These are phyloP conservation scores for Hemichromis elongatus DNA, from an alignment of 2,113 vertebrate genomes.

Conservation along the genomic window DNA sequence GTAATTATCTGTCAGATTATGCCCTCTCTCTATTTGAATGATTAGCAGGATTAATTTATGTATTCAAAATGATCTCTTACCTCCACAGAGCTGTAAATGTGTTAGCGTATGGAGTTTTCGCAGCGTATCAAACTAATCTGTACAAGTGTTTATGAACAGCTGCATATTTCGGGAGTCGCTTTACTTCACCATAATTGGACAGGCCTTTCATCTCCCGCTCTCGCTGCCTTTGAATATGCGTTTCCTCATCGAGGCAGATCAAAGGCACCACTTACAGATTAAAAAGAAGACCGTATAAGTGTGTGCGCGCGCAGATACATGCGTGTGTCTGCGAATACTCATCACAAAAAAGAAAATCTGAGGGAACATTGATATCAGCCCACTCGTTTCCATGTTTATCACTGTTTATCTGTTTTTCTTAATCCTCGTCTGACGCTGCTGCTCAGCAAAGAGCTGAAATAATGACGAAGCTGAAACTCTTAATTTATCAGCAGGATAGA, in stretches of 20 bases:
- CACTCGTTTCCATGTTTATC: constrained; percentile 3
- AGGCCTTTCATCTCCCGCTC: constrained; percentile 44
- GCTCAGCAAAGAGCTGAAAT: not conserved
- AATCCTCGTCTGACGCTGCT: not conserved
- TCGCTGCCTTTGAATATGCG: constrained; percentile 44
- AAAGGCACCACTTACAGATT: constrained; percentile 61
- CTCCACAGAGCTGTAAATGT: not conserved
- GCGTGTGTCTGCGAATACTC: not conserved
- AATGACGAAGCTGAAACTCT: not conserved
- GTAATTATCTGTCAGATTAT: not conserved
- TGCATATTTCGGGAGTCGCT: constrained; percentile 28
- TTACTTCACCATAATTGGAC: constrained; percentile 53
- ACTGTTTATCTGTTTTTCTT: constrained; percentile 34
- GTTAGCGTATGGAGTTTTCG: not conserved
- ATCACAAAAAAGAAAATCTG: constrained; percentile 22
- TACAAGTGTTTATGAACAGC: constrained; percentile 54
- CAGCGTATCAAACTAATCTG: constrained; percentile 19
- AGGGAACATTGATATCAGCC: constrained; percentile 14
- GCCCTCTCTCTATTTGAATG: not conserved
- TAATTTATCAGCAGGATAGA: not conserved
- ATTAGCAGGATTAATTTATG: constrained; percentile 11
- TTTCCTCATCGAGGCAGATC: constrained; percentile 58
- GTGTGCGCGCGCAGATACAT: not conserved
- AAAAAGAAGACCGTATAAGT: constrained; percentile 24
- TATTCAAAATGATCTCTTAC: not conserved